Conservation (phyloP, 1,140 invertebrate genomes). For the Bombus pascuorum region DNA sequence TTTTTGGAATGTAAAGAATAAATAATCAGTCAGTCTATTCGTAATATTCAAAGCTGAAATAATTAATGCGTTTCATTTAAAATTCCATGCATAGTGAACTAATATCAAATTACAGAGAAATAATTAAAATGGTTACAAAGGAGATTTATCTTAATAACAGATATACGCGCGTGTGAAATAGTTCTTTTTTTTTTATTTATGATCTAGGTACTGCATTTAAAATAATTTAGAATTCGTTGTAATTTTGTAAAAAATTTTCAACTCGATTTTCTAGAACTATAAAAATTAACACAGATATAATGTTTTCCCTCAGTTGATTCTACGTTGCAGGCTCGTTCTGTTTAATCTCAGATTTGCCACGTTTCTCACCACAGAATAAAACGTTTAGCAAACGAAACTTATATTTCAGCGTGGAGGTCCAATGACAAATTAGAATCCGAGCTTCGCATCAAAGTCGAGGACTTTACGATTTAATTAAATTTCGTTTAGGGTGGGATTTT, state of each 20-base stretch:
- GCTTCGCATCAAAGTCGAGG: neutral
- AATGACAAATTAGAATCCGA: neutral
- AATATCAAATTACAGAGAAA: neutral
- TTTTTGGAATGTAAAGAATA: neutral
- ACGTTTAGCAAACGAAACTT: neutral
- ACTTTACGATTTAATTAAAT: slow-evolving; percentile 24
- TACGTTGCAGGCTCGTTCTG: no score
- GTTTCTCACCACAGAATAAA: neutral
- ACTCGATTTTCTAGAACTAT: neutral
- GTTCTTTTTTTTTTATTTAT: neutral
- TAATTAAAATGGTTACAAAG: neutral
- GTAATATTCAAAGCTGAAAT: neutral
- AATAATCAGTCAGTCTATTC: neutral
- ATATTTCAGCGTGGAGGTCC: neutral
- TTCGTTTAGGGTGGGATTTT: neutral
- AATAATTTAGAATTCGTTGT: neutral
- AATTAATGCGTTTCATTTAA: neutral
- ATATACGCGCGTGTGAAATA: no score
- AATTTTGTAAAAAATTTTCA: neutral
- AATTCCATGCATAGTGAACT: slow-evolving; percentile 1
- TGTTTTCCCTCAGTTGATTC: neutral
- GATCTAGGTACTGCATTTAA: neutral
- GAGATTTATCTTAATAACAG: neutral
- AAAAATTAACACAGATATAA: neutral
- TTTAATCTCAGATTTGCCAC: neutral